These are phyloP conservation scores for Drosophila hamatofila DNA, from an alignment of 2,888 invertebrate genomes.

Conservation along the genomic window DNA sequence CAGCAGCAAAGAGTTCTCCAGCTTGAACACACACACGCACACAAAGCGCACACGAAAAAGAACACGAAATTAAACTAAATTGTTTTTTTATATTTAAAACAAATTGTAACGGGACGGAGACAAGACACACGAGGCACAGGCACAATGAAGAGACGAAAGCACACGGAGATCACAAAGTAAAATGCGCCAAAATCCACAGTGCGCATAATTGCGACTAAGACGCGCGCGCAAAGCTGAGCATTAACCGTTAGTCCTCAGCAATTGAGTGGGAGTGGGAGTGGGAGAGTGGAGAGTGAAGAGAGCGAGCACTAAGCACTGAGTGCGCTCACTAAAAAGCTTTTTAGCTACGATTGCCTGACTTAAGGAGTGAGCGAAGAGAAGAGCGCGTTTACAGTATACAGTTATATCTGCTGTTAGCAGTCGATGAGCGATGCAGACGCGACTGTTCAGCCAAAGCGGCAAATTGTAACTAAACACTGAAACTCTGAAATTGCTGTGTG, in stretches of 20 bases:
- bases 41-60: constrained; percentile 18
- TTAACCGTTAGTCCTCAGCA: constrained; percentile 1
- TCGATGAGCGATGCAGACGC: constrained; percentile 17
- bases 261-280: background rate
- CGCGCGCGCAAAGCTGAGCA: background rate
- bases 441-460: constrained; percentile 64
- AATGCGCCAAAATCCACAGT: constrained; percentile 73
- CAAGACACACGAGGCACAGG: constrained; percentile 2
- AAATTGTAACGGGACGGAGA: background rate
- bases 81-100: background rate
- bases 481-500: constrained; percentile 18
- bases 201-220: constrained; percentile 43
- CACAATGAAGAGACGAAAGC: constrained; percentile 37
- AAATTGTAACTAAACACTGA: constrained; percentile 53
- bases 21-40: constrained; percentile 54
- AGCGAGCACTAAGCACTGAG: constrained; percentile 1
- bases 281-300: too few relatives aligned
- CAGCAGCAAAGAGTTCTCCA: constrained; percentile 77
- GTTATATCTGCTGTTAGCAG: background rate
- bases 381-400: background rate
- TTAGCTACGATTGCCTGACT: background rate
- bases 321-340: constrained; percentile 6
- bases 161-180: constrained; percentile 48
- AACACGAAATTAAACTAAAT: background rate
- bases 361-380: background rate